Evolutionary conservation across 2,888 invertebrate genomes (phyloP), one percentile per base, ranked within the genome.

Genomic region (Carcina quercana): DNA sequence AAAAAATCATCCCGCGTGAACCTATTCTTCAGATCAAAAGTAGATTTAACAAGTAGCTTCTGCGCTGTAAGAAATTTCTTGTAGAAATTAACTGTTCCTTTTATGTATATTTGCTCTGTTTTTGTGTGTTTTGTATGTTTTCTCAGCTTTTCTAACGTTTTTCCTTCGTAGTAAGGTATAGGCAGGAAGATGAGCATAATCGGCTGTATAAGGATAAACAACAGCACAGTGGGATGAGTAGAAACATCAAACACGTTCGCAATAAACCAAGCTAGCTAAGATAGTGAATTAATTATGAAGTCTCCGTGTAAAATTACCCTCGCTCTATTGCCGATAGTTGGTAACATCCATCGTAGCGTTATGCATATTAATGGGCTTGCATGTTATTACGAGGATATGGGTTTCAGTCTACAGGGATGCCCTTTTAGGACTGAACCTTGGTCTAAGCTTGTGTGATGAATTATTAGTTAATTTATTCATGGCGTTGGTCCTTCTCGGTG

Each of bases 261-360:
- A 65, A 66, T 68, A 69, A 62, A 68, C 62, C 59, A 52, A 59
- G 60, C 61, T 60, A 50, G 55, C 55, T 60, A 59, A 69, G 66
- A 68, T 73, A 65, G 56, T 66, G 75, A 72, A 76, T 80, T 78
- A 66, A 72, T 76, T 74, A 72, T 55, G 48, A 68, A 76, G 67
- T 75, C 72, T 60, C 54, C 43, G 50, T 60, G 64, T 68, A 64
- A 70, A 68, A 72, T 69, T 67, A 68, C 21, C 59, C 50, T 55
- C 46, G 43, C 50, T 50, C 54, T 61, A 70, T 69, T 63, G 70
- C 57, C 60, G 59, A 69, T 71, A 68, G 66, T 59, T 56, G 52
- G 59, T 59, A 65, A 57, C 62, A 62, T 59, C 56, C 54, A 66
- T 64, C 63, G 63, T 57, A 53, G 59, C 64, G 71, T 59, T 68